These are phyloP conservation scores for Neolamprologus longior DNA, from an alignment of 2,113 vertebrate species.

Conservation along the genomic window DNA sequence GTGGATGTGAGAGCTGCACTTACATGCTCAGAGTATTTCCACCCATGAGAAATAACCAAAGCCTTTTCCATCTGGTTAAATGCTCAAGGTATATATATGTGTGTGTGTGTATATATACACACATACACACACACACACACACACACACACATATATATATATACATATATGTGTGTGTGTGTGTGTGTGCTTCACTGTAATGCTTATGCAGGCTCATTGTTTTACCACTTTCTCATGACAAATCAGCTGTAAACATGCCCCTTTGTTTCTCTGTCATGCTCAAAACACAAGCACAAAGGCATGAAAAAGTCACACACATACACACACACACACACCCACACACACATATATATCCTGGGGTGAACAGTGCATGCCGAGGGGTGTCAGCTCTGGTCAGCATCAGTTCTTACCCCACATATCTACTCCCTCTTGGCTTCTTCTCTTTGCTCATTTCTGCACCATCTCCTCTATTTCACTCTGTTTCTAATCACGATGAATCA, in stretches of 20 bases:
- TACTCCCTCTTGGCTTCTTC: slow-evolving; percentile 26
- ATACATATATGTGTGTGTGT: not conserved
- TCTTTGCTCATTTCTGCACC: not conserved
- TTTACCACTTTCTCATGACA: slow-evolving; percentile 52
- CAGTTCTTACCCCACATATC: slow-evolving; percentile 1
- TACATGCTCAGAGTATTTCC: slow-evolving; percentile 5
- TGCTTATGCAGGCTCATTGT: slow-evolving; percentile 35
- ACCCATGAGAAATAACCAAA: slow-evolving; percentile 38
- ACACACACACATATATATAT: not conserved
- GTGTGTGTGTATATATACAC: accelerated
- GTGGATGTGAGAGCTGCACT: slow-evolving; percentile 9
- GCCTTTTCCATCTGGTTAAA: slow-evolving; percentile 40
- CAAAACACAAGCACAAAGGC: slow-evolving; percentile 13
- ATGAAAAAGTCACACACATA: slow-evolving; percentile 12
- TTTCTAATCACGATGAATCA: not conserved
- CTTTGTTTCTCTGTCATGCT: slow-evolving; percentile 40
- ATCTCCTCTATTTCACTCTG: not conserved
- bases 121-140: not conserved
- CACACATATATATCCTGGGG: not conserved
- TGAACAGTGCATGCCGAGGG: slow-evolving; percentile 32
- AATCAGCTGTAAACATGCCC: slow-evolving; percentile 56
- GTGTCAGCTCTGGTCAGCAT: slow-evolving; percentile 62
- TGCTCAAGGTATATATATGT: not conserved
- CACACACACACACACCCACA: not conserved
- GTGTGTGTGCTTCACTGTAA: not conserved